These are phyloP conservation scores for Clostera curtula DNA, from an alignment of 2,888 invertebrate genomes.

Conservation along the genomic window DNA sequence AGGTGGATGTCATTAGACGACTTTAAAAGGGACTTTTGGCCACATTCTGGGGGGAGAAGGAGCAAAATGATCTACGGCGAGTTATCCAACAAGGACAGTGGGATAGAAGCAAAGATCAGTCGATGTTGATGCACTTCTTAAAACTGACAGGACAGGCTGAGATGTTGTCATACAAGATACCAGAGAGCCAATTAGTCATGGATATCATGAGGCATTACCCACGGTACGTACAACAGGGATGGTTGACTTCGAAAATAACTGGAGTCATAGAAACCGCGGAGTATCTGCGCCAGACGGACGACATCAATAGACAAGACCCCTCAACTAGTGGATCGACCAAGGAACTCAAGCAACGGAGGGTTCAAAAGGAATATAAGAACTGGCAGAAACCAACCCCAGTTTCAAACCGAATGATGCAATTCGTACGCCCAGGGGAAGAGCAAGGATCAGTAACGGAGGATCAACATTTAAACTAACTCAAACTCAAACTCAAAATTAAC, in stretches of 20 bases:
- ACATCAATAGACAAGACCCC: not conserved
- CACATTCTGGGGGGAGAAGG: constrained; percentile 2
- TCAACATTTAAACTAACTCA: too few relatives aligned
- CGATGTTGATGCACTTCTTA: constrained; percentile 3
- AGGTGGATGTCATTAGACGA: constrained; percentile 1
- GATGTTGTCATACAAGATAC: constrained; percentile 1
- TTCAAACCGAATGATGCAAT: too few relatives aligned
- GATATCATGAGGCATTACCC: constrained; percentile 4
- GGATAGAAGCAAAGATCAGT: not conserved
- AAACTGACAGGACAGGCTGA: not conserved
- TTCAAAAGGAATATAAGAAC: not conserved
- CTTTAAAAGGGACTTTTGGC: constrained; percentile 4
- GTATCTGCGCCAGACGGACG: constrained; percentile 1
- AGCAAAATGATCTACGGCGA: constrained; percentile 2
- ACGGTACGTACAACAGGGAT: constrained; percentile 1
- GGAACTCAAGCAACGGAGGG: not conserved
- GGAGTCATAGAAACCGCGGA: constrained; percentile 1
- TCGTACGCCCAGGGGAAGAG: too few relatives aligned
- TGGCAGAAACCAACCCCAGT: too few relatives aligned
- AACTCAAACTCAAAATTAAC: too few relatives aligned
- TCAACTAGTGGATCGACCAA: too few relatives aligned
- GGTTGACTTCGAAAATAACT: not conserved
- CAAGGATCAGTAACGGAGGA: too few relatives aligned
- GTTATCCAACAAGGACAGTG: not conserved
- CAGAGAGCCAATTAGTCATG: constrained; percentile 1